phyloP scores from a whole-genome alignment of 2,797 vertebrate genomes.

The Fistularia commersonii region DNA sequence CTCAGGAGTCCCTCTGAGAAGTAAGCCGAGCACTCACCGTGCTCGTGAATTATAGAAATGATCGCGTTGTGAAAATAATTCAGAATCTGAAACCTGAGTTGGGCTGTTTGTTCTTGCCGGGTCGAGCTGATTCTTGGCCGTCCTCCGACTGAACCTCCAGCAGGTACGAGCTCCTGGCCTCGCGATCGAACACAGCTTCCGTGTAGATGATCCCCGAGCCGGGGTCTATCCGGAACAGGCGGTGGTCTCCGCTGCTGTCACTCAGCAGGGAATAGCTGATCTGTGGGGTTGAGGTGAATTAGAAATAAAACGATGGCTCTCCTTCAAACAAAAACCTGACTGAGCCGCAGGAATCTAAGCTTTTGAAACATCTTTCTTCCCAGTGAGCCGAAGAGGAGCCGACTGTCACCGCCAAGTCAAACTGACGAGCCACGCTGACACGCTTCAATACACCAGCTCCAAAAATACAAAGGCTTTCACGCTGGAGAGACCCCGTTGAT shows the following conservation, averaged over 20 bases:
- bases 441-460: no score
- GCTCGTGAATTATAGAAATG: not conserved
- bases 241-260: conserved; percentile 85
- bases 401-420: no score
- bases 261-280: conserved; percentile 85
- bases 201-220: conserved; percentile 82
- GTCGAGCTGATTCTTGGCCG: conserved; percentile 84
- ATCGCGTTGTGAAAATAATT: not conserved
- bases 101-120: conserved; percentile 84
- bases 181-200: conserved; percentile 84
- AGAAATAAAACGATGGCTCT: conserved; percentile 10
- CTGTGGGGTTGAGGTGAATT: conserved; percentile 59
- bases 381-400: no score
- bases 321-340: conserved; percentile 5
- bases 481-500: not conserved
- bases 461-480: conserved; percentile 17
- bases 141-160: conserved; percentile 87
- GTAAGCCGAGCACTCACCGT: no score
- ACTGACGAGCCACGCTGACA: no score
- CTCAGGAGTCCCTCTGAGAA: no score
- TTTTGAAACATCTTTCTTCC: conserved; percentile 25
- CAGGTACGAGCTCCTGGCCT: conserved; percentile 84
- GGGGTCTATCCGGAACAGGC: conserved; percentile 78
- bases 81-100: conserved; percentile 78
- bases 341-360: conserved; percentile 17